A percentile compares a stretch with the other conserved stretches of the same genome.
phyloP scores from a whole-genome alignment of 1,140 invertebrate genomes.

The Drosophila carrolli region DNA sequence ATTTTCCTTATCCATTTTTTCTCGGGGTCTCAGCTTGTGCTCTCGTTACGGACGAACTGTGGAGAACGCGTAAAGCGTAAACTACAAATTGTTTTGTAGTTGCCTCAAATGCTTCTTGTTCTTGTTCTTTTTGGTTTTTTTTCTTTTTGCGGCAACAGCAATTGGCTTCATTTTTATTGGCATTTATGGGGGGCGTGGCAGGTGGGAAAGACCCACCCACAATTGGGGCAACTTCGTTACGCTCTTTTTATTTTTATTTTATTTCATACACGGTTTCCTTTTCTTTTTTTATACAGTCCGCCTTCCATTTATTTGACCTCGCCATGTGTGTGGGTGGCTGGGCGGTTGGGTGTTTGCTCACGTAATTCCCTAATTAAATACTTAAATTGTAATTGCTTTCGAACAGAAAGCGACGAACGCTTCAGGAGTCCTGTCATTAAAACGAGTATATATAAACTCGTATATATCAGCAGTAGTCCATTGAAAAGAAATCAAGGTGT shows the following conservation, averaged over 20 bases:
- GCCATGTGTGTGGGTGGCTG: slow-evolving; percentile 30
- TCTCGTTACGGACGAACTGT: slow-evolving; percentile 33
- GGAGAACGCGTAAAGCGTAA: slow-evolving; percentile 68
- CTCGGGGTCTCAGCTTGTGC: slow-evolving; percentile 8
- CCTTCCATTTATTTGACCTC: slow-evolving; percentile 34
- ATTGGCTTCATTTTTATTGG: slow-evolving; percentile 80
- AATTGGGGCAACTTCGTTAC: slow-evolving; percentile 69
- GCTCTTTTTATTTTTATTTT: slow-evolving; percentile 61
- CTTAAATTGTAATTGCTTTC: slow-evolving; percentile 83
- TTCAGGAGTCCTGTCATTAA: slow-evolving; percentile 54
- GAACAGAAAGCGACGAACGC: slow-evolving; percentile 47
- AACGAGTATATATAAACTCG: slow-evolving; percentile 44
- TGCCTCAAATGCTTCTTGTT: slow-evolving; percentile 43
- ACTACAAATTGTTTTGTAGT: slow-evolving; percentile 77
- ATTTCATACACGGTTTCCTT: slow-evolving; percentile 32
- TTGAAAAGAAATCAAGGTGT: slow-evolving; percentile 39
- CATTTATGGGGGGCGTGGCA: slow-evolving; percentile 40
- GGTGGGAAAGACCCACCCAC: slow-evolving; percentile 26
- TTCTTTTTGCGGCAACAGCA: slow-evolving; percentile 55
- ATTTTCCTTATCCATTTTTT: slow-evolving; percentile 8
- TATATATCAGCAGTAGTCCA: slow-evolving; percentile 8
- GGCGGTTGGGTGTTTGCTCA: slow-evolving; percentile 68
- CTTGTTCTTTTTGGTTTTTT: not conserved
- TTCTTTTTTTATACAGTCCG: slow-evolving; percentile 12
- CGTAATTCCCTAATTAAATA: slow-evolving; percentile 83